A percentile compares a stretch with the other conserved stretches of the same genome.
These are phyloP conservation scores for Trichoplusia ni DNA, from an alignment of 1,140 invertebrate species.

Conservation along the genomic window DNA sequence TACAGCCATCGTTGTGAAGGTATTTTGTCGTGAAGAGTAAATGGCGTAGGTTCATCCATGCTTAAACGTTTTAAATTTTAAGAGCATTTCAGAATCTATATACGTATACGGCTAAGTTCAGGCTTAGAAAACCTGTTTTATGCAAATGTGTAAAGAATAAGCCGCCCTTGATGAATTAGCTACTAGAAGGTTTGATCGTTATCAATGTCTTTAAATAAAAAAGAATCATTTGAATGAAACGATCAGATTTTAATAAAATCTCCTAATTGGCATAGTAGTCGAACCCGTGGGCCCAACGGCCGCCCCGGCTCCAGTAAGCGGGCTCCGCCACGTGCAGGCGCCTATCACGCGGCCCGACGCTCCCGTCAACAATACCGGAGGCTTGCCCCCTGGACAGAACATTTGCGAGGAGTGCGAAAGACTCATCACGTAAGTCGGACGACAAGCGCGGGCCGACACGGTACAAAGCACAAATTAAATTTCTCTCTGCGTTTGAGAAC, in stretches of 20 bases:
- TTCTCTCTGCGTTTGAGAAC: background rate
- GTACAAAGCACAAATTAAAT: conserved; percentile 52
- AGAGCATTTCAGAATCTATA: too few species aligned
- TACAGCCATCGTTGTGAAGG: too few species aligned
- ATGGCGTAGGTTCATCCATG: too few species aligned
- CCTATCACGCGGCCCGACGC: conserved; percentile 88
- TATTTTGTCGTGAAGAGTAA: too few species aligned
- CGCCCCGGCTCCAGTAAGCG: conserved; percentile 59
- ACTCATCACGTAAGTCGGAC: conserved; percentile 94
- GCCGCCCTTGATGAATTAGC: too few species aligned
- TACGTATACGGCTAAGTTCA: too few species aligned
- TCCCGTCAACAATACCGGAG: conserved; percentile 84
- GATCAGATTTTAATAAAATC: conserved; percentile 7
- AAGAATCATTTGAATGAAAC: too few species aligned
- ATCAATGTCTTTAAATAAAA: too few species aligned
- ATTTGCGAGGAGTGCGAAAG: conserved; percentile 96
- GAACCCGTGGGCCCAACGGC: conserved; percentile 46
- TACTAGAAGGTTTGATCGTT: too few species aligned
- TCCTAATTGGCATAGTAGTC: conserved; percentile 55
- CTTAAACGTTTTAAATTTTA: too few species aligned
- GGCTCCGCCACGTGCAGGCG: conserved; percentile 85
- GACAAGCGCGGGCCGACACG: conserved; percentile 63
- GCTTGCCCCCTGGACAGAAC: conserved; percentile 92
- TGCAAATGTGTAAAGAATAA: too few species aligned
- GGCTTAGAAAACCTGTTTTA: too few species aligned